Percentiles rank a stretch among this genome's conserved stretches.
Evolutionary conservation across 2,113 vertebrate genomes (phyloP).

Genomic region (Takifugu flavidus): DNA sequence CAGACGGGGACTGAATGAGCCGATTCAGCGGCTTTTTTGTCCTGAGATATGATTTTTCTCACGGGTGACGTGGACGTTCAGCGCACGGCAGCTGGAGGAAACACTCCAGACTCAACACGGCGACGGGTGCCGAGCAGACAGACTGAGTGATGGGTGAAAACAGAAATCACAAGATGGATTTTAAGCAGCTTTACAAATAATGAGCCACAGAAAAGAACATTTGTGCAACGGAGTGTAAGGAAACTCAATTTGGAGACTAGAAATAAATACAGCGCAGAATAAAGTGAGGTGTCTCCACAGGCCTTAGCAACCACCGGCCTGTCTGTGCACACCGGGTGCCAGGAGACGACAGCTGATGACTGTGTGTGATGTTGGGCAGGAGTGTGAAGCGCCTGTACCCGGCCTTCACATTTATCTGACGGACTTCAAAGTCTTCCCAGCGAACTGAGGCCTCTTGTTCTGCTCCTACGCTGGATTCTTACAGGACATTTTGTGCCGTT

Average conservation of each 20-base stretch:
- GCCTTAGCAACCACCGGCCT: no score
- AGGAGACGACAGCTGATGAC: not conserved
- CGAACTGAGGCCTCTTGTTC: no score
- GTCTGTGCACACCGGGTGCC: not conserved
- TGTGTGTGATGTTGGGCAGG: conserved; percentile 44
- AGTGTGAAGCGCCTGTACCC: conserved; percentile 25
- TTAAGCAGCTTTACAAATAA: no score
- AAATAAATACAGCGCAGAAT: not conserved
- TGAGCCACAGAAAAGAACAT: no score
- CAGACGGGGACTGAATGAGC: not conserved
- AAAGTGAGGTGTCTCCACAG: conserved; percentile 11
- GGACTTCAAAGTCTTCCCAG: not conserved
- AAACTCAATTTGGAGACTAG: no score
- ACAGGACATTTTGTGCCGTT: no score
- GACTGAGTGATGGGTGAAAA: no score
- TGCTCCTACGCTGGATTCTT: no score
- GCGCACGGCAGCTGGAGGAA: conserved; percentile 17
- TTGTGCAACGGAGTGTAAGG: no score
- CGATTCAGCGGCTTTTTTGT: conserved; percentile 8
- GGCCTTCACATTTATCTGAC: conserved; percentile 1
- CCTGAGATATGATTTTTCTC: not conserved
- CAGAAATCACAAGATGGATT: no score
- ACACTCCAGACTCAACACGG: conserved; percentile 54
- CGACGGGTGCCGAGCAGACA: conserved; percentile 8
- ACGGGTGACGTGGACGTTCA: not conserved